Base-by-base conservation (phyloP, 92 coral and sea anemone genomes). In the Phenganax marumi region DNA sequence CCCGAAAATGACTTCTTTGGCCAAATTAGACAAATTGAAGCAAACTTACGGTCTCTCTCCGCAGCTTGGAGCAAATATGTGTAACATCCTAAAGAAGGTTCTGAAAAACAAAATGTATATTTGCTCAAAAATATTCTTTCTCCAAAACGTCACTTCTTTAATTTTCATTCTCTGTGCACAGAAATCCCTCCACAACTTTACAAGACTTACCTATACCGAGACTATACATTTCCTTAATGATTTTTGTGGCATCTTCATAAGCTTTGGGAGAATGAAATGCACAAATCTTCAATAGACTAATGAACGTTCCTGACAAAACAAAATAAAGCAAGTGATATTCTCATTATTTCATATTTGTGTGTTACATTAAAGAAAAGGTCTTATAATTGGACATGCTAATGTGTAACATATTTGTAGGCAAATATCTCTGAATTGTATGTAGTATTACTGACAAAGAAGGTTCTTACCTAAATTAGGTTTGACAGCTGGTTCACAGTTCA, bases 401-500 rank as follows among this genome's bases (percentile, higher is more conserved):
- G 21, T 64, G 50, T 70, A 50, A 61, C 65, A 85, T n/a, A n/a
- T n/a, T 33, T 33, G 43, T 33, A 33, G 5, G 43, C 43, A 33
- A 33, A 33, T 33, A 33, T 33, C 43, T 33, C 5, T 5, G 5
- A 33, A 33, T 33, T 33, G 43, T 24, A 80, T 33, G 43, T 24
- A 80, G 65, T 77, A 24, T 49, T 77, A 12, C 71, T 85, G 43
- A 52, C 84, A 76, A 74, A 6, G 70, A 23, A 8, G 11, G 26
- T 25, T 53, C 93, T 83, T 82, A 92, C 97, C 85, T 49, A 86
- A 79, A 52, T 86, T 74, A 56, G 97, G 93, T n/a, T 63, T 14
- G 25, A 92, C 93, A 21, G 74, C 93, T 73, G 97, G 97, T 23
- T 86, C 92, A 72, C 85, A 82, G 51, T 85, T 82, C 90, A 92